Percentiles rank a stretch among this genome's conserved stretches.
phyloP scores from a whole-genome alignment of 2,797 vertebrate species.

The Synaphobranchus kaupii region DNA sequence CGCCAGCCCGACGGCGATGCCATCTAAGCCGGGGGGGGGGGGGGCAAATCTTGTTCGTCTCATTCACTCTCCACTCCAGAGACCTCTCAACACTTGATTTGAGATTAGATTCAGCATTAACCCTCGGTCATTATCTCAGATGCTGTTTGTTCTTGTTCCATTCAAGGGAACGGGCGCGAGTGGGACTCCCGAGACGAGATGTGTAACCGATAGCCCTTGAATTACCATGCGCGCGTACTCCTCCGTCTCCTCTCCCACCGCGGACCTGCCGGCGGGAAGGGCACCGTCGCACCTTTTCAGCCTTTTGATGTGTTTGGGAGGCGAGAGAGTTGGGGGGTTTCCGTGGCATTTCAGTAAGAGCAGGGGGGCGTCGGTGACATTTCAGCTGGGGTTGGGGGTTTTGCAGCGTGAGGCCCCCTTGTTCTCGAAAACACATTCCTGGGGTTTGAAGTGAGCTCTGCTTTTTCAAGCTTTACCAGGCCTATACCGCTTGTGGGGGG shows the following conservation, averaged over 20 bases:
- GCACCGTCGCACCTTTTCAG: neutral
- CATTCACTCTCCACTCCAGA: neutral
- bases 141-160: neutral
- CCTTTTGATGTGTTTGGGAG: constrained; percentile 2
- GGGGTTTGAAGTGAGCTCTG: neutral
- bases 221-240: neutral
- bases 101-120: neutral
- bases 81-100: neutral
- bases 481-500: neutral
- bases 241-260: neutral
- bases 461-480: neutral
- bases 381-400: neutral
- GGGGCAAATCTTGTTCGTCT: neutral
- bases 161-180: neutral
- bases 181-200: constrained; percentile 2
- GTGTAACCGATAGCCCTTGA: constrained; percentile 1
- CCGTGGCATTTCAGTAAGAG: constrained; percentile 4
- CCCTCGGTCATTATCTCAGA: constrained; percentile 4
- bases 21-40: neutral
- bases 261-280: neutral
- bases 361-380: neutral
- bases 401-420: neutral
- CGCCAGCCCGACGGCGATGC: neutral
- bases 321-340: constrained; percentile 2
- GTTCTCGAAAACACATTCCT: constrained; percentile 12